Percentiles rank a stretch among this genome's conserved stretches.
phyloP scores from a whole-genome alignment of 2,797 vertebrate genomes.

The Champsocephalus gunnari region DNA sequence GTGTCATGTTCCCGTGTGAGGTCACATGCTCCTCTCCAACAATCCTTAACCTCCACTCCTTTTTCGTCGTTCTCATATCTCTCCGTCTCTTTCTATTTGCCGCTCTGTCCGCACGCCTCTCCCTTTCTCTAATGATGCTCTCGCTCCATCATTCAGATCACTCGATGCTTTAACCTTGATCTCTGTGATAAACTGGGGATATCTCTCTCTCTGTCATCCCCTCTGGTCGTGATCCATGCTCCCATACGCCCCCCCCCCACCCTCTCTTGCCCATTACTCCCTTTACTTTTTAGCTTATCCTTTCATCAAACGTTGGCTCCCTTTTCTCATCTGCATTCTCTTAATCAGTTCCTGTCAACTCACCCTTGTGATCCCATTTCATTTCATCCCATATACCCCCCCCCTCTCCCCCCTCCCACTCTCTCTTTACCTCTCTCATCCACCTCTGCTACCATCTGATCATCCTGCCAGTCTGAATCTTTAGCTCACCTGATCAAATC shows the following conservation, averaged over 20 bases:
- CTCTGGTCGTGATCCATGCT: slow-evolving; percentile 63
- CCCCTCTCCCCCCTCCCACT: slow-evolving; percentile 10
- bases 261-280: slow-evolving; percentile 54
- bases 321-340: slow-evolving; percentile 79
- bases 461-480: slow-evolving; percentile 66
- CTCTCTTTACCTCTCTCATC: slow-evolving; percentile 41
- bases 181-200: slow-evolving; percentile 71
- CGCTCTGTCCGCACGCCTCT: slow-evolving; percentile 34
- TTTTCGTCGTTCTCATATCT: slow-evolving; percentile 50
- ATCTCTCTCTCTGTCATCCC: slow-evolving; percentile 41
- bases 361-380: slow-evolving; percentile 75
- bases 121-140: slow-evolving; percentile 68
- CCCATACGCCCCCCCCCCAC: slow-evolving; percentile 33
- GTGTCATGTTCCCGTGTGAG: slow-evolving; percentile 45
- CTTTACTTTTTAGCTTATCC: slow-evolving; percentile 68
- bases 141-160: slow-evolving; percentile 72
- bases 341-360: slow-evolving; percentile 80
- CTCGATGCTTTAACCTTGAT: slow-evolving; percentile 77
- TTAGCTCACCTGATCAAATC: slow-evolving; percentile 65
- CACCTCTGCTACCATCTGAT: slow-evolving; percentile 63
- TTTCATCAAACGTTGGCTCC: slow-evolving; percentile 76
- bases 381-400: slow-evolving; percentile 60
- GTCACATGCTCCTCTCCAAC: slow-evolving; percentile 59
- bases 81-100: slow-evolving; percentile 49
- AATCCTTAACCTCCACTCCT: slow-evolving; percentile 22